phyloP scores from a whole-genome alignment of 2,888 invertebrate species.

The Andrena bucephala region DNA sequence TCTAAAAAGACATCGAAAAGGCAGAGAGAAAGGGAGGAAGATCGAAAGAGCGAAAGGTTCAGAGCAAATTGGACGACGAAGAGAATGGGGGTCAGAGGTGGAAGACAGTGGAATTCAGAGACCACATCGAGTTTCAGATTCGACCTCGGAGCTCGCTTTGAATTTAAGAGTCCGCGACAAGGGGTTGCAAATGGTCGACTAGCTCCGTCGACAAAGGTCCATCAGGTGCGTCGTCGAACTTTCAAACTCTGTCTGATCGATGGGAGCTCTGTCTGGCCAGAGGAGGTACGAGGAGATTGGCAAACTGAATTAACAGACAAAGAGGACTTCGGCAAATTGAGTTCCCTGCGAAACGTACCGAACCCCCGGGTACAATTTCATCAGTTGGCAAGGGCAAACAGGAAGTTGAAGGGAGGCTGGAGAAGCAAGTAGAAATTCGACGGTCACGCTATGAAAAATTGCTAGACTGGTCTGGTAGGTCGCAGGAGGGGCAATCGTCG shows the following conservation, averaged over 20 bases:
- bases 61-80: neutral
- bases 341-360: neutral
- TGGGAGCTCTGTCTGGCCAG: conserved; percentile 8
- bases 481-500: conserved; percentile 6
- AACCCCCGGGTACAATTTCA: conserved; percentile 3
- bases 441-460: neutral
- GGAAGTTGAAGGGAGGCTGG: neutral
- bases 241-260: conserved; percentile 33
- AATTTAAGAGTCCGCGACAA: conserved; percentile 12
- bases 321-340: conserved; percentile 18
- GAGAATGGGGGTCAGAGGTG: neutral
- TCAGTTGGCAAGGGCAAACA: neutral
- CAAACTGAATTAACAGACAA: conserved; percentile 41
- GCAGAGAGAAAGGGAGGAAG: too few species aligned
- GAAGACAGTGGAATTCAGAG: neutral
- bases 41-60: neutral
- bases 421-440: neutral
- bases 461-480: neutral
- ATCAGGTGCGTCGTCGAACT: conserved; percentile 14
- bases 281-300: conserved; percentile 16
- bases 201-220: conserved; percentile 18
- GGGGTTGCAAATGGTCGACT: conserved; percentile 5
- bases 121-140: conserved; percentile 9
- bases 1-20: too few species aligned
- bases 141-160: conserved; percentile 13